Evolutionary conservation across 2,888 invertebrate species (phyloP).

Genomic region (Idaea dimidiata): DNA sequence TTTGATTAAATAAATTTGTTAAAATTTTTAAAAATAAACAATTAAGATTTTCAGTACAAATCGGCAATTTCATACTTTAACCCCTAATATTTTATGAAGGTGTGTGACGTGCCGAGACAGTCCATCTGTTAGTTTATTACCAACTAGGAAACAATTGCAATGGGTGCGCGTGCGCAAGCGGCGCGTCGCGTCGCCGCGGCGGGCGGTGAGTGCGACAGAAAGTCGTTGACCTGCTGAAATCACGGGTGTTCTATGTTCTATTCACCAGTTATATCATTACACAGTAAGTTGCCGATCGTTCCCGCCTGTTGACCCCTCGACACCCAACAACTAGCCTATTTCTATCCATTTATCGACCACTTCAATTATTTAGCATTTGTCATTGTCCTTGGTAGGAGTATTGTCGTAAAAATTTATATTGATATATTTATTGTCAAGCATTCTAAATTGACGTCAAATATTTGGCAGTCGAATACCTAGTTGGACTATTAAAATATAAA

Average conservation of each 20-base stretch:
- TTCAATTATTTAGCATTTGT: conserved; percentile 59
- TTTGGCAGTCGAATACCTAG: conserved; percentile 5
- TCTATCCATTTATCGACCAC: conserved; percentile 63
- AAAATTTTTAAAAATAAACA: no score
- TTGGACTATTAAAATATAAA: background rate
- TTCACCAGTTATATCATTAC: conserved; percentile 61
- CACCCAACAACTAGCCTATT: conserved; percentile 55
- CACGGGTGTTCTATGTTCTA: conserved; percentile 59
- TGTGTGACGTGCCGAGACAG: background rate
- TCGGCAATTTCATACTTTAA: no score
- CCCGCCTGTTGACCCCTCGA: conserved; percentile 65
- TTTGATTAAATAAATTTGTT: no score
- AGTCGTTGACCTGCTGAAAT: conserved; percentile 70
- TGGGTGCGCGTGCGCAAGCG: background rate
- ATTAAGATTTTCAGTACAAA: no score
- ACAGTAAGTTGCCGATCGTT: conserved; percentile 57
- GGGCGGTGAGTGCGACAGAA: conserved; percentile 6
- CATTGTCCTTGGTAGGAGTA: conserved; percentile 47
- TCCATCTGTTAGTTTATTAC: conserved; percentile 7
- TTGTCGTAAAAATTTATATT: conserved; percentile 42
- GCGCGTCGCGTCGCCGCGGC: conserved; percentile 3
- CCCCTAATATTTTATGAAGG: background rate
- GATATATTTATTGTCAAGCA: conserved; percentile 39
- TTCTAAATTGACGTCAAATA: conserved; percentile 27
- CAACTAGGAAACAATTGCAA: conserved; percentile 13